Conservation (phyloP, 2,888 invertebrate species). For the Drepana falcataria region DNA sequence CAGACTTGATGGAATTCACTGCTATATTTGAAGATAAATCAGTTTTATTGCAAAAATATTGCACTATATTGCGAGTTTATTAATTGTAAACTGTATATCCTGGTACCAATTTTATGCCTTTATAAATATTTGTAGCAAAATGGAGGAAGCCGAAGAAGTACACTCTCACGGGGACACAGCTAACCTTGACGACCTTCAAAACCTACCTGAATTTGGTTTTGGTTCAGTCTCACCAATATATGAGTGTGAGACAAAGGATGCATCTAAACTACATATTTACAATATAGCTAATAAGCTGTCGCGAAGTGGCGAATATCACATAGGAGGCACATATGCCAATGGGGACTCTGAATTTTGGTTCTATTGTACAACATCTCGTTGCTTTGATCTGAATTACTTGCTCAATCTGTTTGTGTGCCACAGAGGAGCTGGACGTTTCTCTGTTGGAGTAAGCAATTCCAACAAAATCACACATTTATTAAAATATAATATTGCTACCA, state of each 20-base stretch:
- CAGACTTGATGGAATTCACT: too few species aligned
- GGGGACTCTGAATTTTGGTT: constrained; percentile 57
- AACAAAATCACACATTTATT: constrained; percentile 20
- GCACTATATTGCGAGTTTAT: too few species aligned
- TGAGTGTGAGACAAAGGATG: constrained; percentile 40
- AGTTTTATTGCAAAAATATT: too few species aligned
- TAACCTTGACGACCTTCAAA: not conserved
- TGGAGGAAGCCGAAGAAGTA: not conserved
- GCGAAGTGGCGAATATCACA: constrained; percentile 37
- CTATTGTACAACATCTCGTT: constrained; percentile 41
- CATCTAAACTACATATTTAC: constrained; percentile 42
- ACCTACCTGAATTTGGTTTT: constrained; percentile 19
- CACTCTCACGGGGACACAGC: not conserved
- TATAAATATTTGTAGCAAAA: not conserved
- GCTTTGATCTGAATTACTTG: constrained; percentile 41
- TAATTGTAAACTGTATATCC: too few species aligned
- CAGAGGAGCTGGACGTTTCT: constrained; percentile 38
- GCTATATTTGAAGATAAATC: too few species aligned
- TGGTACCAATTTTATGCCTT: too few species aligned
- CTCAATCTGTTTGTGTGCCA: constrained; percentile 57
- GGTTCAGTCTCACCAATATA: constrained; percentile 36
- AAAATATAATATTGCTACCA: constrained; percentile 8
- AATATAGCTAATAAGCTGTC: constrained; percentile 38
- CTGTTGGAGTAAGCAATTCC: constrained; percentile 40
- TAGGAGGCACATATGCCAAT: constrained; percentile 54